Evolutionary conservation across 1,140 invertebrate genomes (phyloP), one percentile per base, ranked within the genome.

Genomic region (Goniozus legneri): DNA sequence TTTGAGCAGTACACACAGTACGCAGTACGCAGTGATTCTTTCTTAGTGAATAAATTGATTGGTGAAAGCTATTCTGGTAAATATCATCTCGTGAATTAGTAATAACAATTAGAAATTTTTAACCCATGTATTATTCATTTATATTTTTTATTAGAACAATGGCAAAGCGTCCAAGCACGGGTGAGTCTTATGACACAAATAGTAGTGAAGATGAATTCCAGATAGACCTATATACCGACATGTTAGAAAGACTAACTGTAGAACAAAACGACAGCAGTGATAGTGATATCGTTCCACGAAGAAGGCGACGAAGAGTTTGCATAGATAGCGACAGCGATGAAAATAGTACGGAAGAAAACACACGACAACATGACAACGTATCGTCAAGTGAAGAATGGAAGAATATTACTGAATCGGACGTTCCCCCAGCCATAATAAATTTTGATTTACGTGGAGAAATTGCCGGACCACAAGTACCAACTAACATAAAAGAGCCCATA

Each of bases 91-190:
- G 44, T 46, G n/a, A 21, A 2, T 22, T 46, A 30, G 44, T 38
- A 46, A 46, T 46, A 36, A 46, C 36, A 38, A 46, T 38, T 46
- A 46, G 44, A 38, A 36, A 27, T 44, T 44, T 44, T 33, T 14
- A 44, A 44, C 21, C 33, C 33, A 44, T 44, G 31, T 27, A 36
- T 36, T 36, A n/a, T n/a, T n/a, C 36, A 44, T 36, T 30, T 15
- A 36, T 44, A 10, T 36, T 36, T 44, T 44, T 44, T 44, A 44
- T 44, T 44, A 44, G 33, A 43, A 43, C 24, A 22, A 34, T 43
- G 19, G 41, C 41, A 43, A 43, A 43, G 2, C 31, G 41, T 32
- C 10, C 41, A 37, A 45, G 1, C 24, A 45, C 12, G 22, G 38
- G n/a, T 45, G 44, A 38, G 32, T 38, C 35, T 45, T 27, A 32